Evolutionary conservation across 2,113 vertebrate species (phyloP).

Genomic region (Lagopus leucura): DNA sequence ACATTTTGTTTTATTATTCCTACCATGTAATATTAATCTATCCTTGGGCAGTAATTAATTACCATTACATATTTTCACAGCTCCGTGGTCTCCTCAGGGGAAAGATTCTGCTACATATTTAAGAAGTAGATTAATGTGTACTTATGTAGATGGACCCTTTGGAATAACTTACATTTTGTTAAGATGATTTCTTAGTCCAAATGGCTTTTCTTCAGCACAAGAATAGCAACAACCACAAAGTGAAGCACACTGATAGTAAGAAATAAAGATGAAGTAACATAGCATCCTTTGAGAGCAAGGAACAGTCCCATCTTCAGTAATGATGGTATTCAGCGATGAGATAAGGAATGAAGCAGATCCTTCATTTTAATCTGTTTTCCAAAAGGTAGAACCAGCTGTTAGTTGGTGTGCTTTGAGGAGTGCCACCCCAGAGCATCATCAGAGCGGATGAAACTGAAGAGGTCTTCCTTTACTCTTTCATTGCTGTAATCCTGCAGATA

Average conservation of each 20-base stretch:
- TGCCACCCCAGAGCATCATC: not conserved
- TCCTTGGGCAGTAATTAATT: conserved; percentile 72
- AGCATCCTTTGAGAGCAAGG: not conserved
- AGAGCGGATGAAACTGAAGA: not conserved
- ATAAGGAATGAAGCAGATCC: not conserved
- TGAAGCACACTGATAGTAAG: not conserved
- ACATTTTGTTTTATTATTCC: conserved; percentile 20
- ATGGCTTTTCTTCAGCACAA: not conserved
- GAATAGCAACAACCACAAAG: not conserved
- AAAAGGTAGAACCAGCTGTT: not conserved
- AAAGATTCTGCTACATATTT: conserved; percentile 40
- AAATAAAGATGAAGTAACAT: not conserved
- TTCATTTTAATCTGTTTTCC: not conserved
- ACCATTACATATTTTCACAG: conserved; percentile 55
- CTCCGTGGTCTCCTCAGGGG: conserved; percentile 38
- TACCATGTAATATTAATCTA: conserved; percentile 49
- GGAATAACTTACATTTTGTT: conserved; percentile 59
- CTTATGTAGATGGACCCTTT: conserved; percentile 53
- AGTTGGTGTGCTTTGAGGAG: not conserved
- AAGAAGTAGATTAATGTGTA: conserved; percentile 61
- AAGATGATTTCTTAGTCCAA: conserved; percentile 27
- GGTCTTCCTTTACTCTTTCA: not conserved
- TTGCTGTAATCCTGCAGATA: not conserved
- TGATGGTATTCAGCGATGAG: not conserved
- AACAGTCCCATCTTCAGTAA: not conserved